A percentile compares a stretch with the other conserved stretches of the same genome.
These are phyloP conservation scores for Lasioglossum oenotherae DNA, from an alignment of 2,888 invertebrate species.

Conservation along the genomic window DNA sequence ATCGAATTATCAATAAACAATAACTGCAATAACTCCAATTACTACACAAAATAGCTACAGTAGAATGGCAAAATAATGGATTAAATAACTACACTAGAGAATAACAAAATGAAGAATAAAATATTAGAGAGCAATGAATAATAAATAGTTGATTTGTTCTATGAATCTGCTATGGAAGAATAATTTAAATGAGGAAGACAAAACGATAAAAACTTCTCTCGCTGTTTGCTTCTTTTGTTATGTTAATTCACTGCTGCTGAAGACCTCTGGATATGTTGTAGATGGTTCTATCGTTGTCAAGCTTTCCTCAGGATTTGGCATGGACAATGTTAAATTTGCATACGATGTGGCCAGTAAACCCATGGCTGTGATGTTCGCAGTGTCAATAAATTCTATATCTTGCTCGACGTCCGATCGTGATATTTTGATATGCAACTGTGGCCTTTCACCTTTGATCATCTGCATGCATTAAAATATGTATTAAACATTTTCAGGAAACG, in stretches of 20 bases:
- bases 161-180: background rate
- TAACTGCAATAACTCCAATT: no score
- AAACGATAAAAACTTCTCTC: background rate
- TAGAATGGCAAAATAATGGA: background rate
- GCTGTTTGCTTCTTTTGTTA: background rate
- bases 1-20: background rate
- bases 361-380: conserved; percentile 12
- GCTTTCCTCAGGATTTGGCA: background rate
- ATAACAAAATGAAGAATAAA: background rate
- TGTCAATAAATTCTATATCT: conserved; percentile 40
- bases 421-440: conserved; percentile 73
- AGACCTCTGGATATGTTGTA: background rate
- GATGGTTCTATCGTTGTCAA: conserved; percentile 2
- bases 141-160: conserved; percentile 11
- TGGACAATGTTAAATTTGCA: conserved; percentile 8
- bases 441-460: conserved; percentile 66
- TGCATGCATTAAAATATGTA: conserved; percentile 30
- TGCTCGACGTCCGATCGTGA: conserved; percentile 67
- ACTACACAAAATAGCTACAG: background rate
- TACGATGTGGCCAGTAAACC: background rate
- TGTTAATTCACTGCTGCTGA: background rate
- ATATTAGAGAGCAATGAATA: conserved; percentile 1
- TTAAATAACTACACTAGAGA: background rate
- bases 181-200: background rate
- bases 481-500: background rate